Evolutionary conservation across 2,888 invertebrate genomes (phyloP), one percentile per base, ranked within the genome.

Genomic region (Diarsia brunnea): DNA sequence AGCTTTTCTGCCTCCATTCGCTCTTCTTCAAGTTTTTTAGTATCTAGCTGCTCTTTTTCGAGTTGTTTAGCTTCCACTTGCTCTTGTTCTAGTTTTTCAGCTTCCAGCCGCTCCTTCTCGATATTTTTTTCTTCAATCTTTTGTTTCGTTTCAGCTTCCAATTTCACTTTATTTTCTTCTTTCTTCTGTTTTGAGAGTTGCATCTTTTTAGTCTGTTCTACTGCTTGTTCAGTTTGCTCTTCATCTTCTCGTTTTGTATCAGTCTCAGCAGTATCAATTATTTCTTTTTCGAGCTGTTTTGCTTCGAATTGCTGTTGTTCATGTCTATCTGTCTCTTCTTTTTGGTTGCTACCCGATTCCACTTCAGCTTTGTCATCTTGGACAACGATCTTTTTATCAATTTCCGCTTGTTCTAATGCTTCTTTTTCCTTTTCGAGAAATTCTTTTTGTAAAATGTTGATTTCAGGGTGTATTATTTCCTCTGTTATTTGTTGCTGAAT

Each of bases 111-210:
- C 4, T 65, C 11, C 1, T 66, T 49, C 0, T 66, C 38, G 14
- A 64, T 80, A 65, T 88, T 82, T 68, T 89, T 68, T 4, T 65
- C 69, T 53, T 72, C 79, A 67, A 74, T 73, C n/a, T 79, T 76
- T 19, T 73, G 66, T 69, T 79, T 73, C 14, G 71, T 74, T 68
- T 89, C 79, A 19, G 51, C 63, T 69, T 83, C 79, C n/a, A 85
- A 76, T 43, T 71, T 72, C 0, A 10, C 31, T 63, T 72, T 70
- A 21, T 84, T 61, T 27, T 67, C 60, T 38, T 55, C 58, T 66
- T 53, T 69, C 24, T 31, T 47, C 21, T 75, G 21, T 45, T 53
- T 47, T 1, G 55, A 43, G 3, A 38, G 11, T 7, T 45, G 53
- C 19, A 58, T 47, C 31, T 64, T 45, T 38, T 79, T 75, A n/a